Conservation (phyloP, 1,140 invertebrate genomes). For the Drosophila busckii region DNA sequence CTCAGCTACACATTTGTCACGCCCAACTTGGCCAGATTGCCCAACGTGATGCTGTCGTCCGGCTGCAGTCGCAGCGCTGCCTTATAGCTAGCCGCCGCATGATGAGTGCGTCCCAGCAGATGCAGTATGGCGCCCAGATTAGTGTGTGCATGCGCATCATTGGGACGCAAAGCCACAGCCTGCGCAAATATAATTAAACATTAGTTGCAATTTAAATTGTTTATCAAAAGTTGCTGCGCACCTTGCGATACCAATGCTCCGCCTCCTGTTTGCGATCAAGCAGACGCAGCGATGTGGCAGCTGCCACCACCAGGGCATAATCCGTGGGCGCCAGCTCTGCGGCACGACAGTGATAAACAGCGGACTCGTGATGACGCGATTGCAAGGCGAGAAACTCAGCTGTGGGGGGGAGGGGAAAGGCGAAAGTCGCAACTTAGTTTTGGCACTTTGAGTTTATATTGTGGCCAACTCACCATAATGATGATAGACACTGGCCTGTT, state of each 20-base stretch:
- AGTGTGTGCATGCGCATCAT: conserved; percentile 91
- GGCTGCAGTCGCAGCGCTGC: conserved; percentile 90
- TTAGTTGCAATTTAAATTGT: neutral
- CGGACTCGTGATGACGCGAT: conserved; percentile 89
- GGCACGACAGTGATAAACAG: conserved; percentile 86
- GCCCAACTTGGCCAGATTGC: conserved; percentile 90
- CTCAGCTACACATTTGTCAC: conserved; percentile 54
- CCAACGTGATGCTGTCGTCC: conserved; percentile 90
- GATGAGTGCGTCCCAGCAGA: conserved; percentile 91
- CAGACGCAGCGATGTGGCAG: conserved; percentile 91
- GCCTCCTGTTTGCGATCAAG: conserved; percentile 88
- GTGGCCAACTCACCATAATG: conserved; percentile 86
- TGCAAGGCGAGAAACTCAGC: conserved; percentile 92
- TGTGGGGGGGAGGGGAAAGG: conserved; percentile 75
- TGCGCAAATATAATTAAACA: neutral
- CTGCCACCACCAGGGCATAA: conserved; percentile 90
- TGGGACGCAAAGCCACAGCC: conserved; percentile 69
- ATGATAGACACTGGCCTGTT: conserved; percentile 89
- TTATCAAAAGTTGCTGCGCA: conserved; percentile 79
- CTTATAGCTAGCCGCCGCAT: conserved; percentile 91
- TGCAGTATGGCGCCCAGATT: conserved; percentile 96
- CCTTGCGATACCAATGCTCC: conserved; percentile 90
- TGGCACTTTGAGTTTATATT: neutral
- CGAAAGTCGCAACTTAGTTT: too few relatives aligned
- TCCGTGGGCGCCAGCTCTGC: conserved; percentile 87